phyloP scores from a whole-genome alignment of 2,797 vertebrate genomes.

The Chrysocyon brachyurus region DNA sequence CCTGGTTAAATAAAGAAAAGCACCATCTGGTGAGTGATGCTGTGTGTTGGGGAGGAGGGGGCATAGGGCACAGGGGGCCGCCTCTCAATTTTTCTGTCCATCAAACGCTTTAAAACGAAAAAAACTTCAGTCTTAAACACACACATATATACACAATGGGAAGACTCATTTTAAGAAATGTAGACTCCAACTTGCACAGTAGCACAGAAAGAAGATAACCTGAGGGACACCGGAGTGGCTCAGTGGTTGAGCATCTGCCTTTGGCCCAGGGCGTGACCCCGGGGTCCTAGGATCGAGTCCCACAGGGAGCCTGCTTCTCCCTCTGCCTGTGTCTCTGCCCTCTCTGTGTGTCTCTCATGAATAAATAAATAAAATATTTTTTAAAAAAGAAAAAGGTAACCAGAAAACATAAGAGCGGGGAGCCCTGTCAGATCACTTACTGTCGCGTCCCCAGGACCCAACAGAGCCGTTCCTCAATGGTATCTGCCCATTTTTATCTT shows the following conservation, averaged over 20 bases:
- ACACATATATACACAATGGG: not conserved
- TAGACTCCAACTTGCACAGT: not conserved
- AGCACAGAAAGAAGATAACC: not conserved
- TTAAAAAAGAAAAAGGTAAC: no score
- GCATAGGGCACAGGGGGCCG: not conserved
- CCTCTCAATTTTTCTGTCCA: not conserved
- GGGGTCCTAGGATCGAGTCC: no score
- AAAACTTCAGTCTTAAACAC: not conserved
- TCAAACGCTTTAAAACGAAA: not conserved
- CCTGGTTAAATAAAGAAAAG: not conserved
- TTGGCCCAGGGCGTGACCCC: no score
- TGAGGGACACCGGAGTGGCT: no score
- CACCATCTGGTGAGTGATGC: not conserved
- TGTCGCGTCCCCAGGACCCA: rapidly evolving
- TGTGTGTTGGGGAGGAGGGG: not conserved
- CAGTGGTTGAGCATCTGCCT: no score
- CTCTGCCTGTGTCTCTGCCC: no score
- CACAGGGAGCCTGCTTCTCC: no score
- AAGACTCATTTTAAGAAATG: not conserved
- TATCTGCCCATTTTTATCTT: not conserved
- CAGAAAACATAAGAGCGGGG: not conserved
- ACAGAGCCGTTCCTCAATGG: not conserved
- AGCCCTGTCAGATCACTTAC: not conserved
- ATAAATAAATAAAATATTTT: no score
- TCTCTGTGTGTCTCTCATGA: no score